Conservation (phyloP, 2,888 invertebrate species). For the Stenotaenia linearis region DNA sequence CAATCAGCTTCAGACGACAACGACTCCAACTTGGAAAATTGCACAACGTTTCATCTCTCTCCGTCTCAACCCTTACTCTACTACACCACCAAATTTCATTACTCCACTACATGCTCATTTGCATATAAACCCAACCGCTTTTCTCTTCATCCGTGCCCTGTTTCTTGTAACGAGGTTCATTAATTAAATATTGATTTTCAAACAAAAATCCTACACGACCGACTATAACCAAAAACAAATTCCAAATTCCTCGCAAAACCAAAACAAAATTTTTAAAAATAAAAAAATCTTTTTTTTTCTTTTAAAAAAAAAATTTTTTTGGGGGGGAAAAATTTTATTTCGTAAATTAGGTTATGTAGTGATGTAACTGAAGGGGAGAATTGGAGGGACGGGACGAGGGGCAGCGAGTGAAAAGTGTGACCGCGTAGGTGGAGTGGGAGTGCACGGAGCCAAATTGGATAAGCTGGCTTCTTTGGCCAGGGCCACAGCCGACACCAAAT, state of each 20-base stretch:
- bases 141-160: not conserved
- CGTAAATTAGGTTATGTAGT: not conserved
- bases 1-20: not conserved
- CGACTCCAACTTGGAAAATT: not conserved
- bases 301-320: not conserved
- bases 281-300: not conserved
- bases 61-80: not conserved
- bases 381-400: not conserved
- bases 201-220: not conserved
- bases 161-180: not conserved
- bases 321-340: too few species aligned
- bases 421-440: constrained; percentile 15
- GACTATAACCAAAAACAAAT: not conserved
- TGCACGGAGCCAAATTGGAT: constrained; percentile 3
- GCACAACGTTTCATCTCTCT: not conserved
- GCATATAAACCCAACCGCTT: not conserved
- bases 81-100: not conserved
- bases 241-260: too few species aligned
- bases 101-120: constrained; percentile 1
- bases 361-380: not conserved
- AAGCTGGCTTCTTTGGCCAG: constrained; percentile 19
- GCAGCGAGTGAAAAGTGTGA: not conserved
- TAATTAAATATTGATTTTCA: constrained; percentile 2
- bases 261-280: too few species aligned
- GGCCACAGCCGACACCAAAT: constrained; percentile 15